Evolutionary conservation across 2,113 vertebrate species (phyloP).

Genomic region (Toxostoma redivivum): DNA sequence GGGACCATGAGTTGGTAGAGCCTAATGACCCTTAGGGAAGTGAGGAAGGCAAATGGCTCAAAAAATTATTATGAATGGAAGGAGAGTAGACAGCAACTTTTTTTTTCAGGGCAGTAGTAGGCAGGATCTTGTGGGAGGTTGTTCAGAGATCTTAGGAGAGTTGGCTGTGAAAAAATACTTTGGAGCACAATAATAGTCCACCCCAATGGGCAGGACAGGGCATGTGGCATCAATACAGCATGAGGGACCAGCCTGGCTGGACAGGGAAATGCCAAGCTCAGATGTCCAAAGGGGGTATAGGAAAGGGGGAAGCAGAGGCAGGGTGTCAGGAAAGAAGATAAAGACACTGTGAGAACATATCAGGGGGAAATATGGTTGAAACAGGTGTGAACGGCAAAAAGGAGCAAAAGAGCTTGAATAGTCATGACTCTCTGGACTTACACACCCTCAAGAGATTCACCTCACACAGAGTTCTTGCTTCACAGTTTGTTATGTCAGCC

Average conservation of each 20-base stretch:
- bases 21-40: neutral
- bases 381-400: neutral
- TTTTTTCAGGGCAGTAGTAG: neutral
- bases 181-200: neutral
- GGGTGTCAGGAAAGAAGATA: neutral
- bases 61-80: neutral
- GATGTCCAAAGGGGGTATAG: neutral
- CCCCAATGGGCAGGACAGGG: too few relatives aligned
- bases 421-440: neutral
- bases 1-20: neutral
- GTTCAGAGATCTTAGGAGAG: neutral
- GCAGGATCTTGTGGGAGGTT: neutral
- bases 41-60: neutral
- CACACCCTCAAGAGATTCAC: neutral
- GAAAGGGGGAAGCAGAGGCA: neutral
- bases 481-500: neutral
- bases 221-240: accelerated
- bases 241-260: neutral
- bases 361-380: neutral
- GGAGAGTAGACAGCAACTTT: neutral
- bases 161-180: neutral
- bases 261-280: neutral
- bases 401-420: neutral
- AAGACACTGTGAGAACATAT: neutral
- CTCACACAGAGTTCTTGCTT: neutral